phyloP scores from a whole-genome alignment of 2,113 vertebrate species.

The Xyliphius kryptos region DNA sequence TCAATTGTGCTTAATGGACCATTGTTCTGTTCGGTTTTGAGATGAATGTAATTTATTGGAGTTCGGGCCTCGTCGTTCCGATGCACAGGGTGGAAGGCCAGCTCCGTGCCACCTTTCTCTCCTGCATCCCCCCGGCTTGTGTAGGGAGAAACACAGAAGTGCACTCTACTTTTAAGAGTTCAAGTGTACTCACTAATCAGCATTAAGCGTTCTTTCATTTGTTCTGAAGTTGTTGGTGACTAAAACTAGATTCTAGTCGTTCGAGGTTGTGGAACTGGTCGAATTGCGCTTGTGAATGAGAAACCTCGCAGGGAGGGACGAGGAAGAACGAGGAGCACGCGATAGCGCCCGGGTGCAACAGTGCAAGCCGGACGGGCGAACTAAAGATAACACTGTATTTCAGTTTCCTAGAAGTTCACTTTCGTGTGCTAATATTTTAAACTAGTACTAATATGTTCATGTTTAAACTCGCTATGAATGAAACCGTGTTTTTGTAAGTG shows the following conservation, averaged over 20 bases:
- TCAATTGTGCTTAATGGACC: slow-evolving; percentile 38
- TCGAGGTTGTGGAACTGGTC: slow-evolving; percentile 13
- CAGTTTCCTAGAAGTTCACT: slow-evolving; percentile 37
- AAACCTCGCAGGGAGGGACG: slow-evolving; percentile 15
- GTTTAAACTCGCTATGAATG: slow-evolving; percentile 52
- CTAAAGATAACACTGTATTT: slow-evolving; percentile 32
- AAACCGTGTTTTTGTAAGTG: slow-evolving; percentile 54
- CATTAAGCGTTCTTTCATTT: slow-evolving; percentile 3
- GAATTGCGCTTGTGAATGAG: slow-evolving; percentile 9
- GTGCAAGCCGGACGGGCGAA: slow-evolving; percentile 44
- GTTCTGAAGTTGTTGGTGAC: slow-evolving; percentile 19
- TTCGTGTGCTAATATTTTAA: slow-evolving; percentile 49
- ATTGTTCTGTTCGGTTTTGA: slow-evolving; percentile 54
- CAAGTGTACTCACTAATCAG: slow-evolving; percentile 3
- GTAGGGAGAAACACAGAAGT: neutral
- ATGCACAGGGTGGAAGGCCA: slow-evolving; percentile 32
- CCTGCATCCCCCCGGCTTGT: slow-evolving; percentile 10
- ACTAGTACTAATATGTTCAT: slow-evolving; percentile 50
- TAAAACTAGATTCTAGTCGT: slow-evolving; percentile 22
- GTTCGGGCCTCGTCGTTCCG: slow-evolving; percentile 51
- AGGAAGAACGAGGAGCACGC: slow-evolving; percentile 8
- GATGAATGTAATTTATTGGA: slow-evolving; percentile 65
- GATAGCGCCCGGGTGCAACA: slow-evolving; percentile 36
- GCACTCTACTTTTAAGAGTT: slow-evolving; percentile 9
- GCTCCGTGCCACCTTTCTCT: slow-evolving; percentile 14